Evolutionary conservation across 2,797 vertebrate genomes (phyloP).

Genomic region (Aulostomus chinensis): DNA sequence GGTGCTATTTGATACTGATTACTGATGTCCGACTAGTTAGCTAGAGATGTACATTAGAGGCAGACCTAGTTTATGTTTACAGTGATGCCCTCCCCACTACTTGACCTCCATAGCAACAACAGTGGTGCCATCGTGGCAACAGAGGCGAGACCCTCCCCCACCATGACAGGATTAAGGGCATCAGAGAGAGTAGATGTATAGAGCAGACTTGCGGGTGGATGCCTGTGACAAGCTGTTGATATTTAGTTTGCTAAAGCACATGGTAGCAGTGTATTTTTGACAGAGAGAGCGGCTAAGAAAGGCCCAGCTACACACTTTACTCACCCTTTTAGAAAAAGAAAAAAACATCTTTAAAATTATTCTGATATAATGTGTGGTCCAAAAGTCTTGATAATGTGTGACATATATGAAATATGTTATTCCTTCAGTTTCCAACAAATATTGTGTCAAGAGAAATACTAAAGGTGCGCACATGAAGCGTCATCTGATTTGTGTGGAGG

Average conservation of each 20-base stretch:
- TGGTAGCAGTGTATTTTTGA: conserved; percentile 79
- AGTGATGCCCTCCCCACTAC: conserved; percentile 51
- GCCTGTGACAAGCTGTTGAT: conserved; percentile 41
- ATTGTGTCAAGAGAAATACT: conserved; percentile 72
- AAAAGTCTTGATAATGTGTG: conserved; percentile 74
- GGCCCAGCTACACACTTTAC: conserved; percentile 50
- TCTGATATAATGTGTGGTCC: conserved; percentile 74
- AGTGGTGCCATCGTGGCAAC: conserved; percentile 26
- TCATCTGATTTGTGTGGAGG: conserved; percentile 68
- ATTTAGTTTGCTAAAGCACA: conserved; percentile 73
- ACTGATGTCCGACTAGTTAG: conserved; percentile 77
- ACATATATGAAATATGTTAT: conserved; percentile 79
- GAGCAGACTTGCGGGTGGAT: conserved; percentile 47
- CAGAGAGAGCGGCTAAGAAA: conserved; percentile 52
- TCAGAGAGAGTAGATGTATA: conserved; percentile 54
- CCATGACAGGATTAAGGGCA: conserved; percentile 34
- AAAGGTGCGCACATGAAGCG: conserved; percentile 58
- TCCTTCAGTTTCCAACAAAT: conserved; percentile 73
- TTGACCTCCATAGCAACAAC: conserved; percentile 31
- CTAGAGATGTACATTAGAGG: conserved; percentile 73
- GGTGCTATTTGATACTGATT: conserved; percentile 79
- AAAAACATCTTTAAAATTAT: conserved; percentile 65
- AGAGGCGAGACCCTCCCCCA: conserved; percentile 29
- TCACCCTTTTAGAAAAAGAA: conserved; percentile 37
- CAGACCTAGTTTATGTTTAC: conserved; percentile 71